phyloP scores from a whole-genome alignment of 1,140 invertebrate species.

The Penaeus vannamei region DNA sequence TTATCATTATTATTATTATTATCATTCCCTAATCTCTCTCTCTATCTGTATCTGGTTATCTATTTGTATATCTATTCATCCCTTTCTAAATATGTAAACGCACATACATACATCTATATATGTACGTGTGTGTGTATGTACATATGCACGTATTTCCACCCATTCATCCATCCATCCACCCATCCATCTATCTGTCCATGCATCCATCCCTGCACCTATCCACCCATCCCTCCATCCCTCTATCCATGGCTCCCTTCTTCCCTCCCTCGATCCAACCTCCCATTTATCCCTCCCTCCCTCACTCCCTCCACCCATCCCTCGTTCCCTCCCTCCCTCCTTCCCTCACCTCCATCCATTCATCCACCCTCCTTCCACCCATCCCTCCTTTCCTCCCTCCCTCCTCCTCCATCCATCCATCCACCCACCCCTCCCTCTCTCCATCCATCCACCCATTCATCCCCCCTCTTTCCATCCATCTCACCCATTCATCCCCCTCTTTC shows the following conservation, averaged over 20 bases:
- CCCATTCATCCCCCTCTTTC: not conserved
- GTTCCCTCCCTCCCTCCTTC: too few species aligned
- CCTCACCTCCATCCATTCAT: too few species aligned
- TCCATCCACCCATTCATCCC: too few species aligned
- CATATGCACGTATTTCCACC: not conserved
- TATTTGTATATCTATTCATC: too few species aligned
- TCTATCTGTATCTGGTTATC: not conserved
- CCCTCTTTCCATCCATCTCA: not conserved
- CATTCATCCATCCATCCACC: not conserved
- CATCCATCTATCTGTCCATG: too few species aligned
- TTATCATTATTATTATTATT: not conserved
- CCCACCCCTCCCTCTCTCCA: too few species aligned
- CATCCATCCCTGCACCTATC: not conserved
- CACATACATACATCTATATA: conserved; percentile 19
- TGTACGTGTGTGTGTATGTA: conserved; percentile 14
- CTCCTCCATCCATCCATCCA: not conserved
- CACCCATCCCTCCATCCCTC: not conserved
- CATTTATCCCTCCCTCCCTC: too few species aligned
- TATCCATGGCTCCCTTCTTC: not conserved
- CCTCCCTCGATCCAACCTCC: too few species aligned
- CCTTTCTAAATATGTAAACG: too few species aligned
- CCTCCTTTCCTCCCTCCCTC: too few species aligned
- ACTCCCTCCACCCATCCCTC: too few species aligned
- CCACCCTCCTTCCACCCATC: not conserved
- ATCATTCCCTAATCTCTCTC: not conserved